Base-by-base conservation (phyloP, 1,140 invertebrate species). In the Liolophura sinensis region DNA sequence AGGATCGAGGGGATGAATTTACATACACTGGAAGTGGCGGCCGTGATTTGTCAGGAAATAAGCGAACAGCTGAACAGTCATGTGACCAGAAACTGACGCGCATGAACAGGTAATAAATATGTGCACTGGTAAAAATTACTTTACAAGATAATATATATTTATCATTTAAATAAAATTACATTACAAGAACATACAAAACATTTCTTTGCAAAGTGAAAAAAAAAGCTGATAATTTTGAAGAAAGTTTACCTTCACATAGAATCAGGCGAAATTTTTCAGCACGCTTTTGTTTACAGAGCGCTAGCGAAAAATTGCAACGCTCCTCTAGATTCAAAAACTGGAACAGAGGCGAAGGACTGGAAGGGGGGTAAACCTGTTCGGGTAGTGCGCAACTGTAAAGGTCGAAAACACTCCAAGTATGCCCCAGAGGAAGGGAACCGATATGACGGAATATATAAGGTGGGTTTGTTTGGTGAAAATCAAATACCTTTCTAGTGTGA, bases 1-100 rank as follows among this genome's bases (percentile, higher is more conserved):
- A 86, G 82, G 93, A 96, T 80, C 87, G 92, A 72, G 94, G 94
- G 0, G 89, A 92, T 40, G 89, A 92, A 77, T 94, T 96, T 78
- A 88, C 89, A 0, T 95, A 94, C 76, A 94, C 92, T 4, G 93
- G 92, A 40, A 92, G 91, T 75, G 93, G 93, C 18, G 93, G 93
- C 0, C 82, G 92, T 59, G 91, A 94, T 80, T 85, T 93, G 6
- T 91, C 90, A n/a, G 85, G 92, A n/a, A 94, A 94, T 79, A 93
- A 93, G 78, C 85, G 93, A 60, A 92, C 91, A 11, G 90, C 90
- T 7, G 89, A 88, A 68, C 93, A 95, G 78, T 92, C 91, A 66
- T 91, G 89, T 82, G 92, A 95, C 79, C 93, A 95, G 77, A 88
- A 84, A 31, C 86, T 94, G 7, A 93, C 90, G 0, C 84, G 90